Evolutionary conservation across 1,140 invertebrate genomes (phyloP).

Genomic region (Plectrocnemia conspersa): DNA sequence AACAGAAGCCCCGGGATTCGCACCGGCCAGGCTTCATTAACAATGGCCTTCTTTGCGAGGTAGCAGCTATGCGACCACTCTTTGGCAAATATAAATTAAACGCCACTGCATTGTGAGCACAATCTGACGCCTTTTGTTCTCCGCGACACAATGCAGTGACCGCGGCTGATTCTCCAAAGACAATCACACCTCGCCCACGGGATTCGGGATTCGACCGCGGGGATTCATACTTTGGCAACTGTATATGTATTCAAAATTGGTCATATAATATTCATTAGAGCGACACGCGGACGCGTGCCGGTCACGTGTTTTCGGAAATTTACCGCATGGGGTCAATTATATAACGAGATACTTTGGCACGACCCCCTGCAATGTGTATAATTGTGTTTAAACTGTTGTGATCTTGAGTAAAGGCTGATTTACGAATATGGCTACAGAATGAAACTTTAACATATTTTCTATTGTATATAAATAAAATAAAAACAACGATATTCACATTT

Average conservation of each 20-base stretch:
- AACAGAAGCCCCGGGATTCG: no score
- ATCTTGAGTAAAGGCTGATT: no score
- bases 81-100: constrained; percentile 16
- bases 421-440: no score
- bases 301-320: background rate
- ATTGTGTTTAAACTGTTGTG: no score
- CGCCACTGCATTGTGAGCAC: constrained; percentile 6
- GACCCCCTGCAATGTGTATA: no score
- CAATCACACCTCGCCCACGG: background rate
- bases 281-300: background rate
- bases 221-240: background rate
- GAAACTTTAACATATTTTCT: no score
- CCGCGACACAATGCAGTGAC: background rate
- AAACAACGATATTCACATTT: no score
- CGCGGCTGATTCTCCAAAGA: background rate
- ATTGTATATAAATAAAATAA: no score
- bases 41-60: constrained; percentile 11
- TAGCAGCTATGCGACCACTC: background rate
- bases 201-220: background rate
- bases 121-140: background rate
- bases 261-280: constrained; percentile 6
- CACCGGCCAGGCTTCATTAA: no score
- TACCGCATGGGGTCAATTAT: constrained; percentile 1
- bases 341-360: no score
- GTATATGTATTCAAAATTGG: constrained; percentile 1